Evolutionary conservation across 2,797 vertebrate genomes (phyloP), one percentile per base, ranked within the genome.

Genomic region (Chromis chromis): DNA sequence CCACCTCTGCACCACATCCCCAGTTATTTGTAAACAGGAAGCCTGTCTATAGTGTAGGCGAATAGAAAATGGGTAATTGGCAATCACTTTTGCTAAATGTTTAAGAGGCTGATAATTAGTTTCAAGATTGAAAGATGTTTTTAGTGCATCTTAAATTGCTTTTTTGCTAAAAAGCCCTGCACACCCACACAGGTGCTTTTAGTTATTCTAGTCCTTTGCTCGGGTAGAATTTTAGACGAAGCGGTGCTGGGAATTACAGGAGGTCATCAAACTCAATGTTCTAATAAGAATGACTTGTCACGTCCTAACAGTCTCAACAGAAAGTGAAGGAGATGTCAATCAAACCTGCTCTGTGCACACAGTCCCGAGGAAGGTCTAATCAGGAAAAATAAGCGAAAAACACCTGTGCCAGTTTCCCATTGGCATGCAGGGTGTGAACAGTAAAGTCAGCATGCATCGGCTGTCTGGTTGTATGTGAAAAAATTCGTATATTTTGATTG

Each of bases 81-180:
- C 22, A 40, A 59, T 36, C 13, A 42, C n/a, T 48, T 63, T 57
- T 12, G 24, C 48, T 36, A 55, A 63, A 61, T 25, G 58, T 9
- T 56, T 31, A 52, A 57, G 60, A 53, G 60, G 39, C 16, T 64
- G 12, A 25, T 74, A n/a, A 81, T 71, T 73, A 8, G 24, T 63
- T 39, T 21, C 25, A 61, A 53, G 19, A 49, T 65, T 4, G 9
- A 73, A 50, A 65, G 1, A 65, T 65, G 33, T 39, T 71, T n/a
- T 64, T 28, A 25, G 55, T 58, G 24, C 17, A 70, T 66, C 17
- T 49, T 70, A 42, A 57, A 61, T 36, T 17, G 22, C 12, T 40
- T 24, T 40, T 59, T 12, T 4, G 16, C 22, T 67, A 17, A 65
- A 54, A 66, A 44, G 14, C 13, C 13, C 6, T n/a, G 22, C 14